Percentiles rank a stretch among this genome's conserved stretches.
phyloP scores from a whole-genome alignment of 2,888 invertebrate genomes.

The Carcina quercana region DNA sequence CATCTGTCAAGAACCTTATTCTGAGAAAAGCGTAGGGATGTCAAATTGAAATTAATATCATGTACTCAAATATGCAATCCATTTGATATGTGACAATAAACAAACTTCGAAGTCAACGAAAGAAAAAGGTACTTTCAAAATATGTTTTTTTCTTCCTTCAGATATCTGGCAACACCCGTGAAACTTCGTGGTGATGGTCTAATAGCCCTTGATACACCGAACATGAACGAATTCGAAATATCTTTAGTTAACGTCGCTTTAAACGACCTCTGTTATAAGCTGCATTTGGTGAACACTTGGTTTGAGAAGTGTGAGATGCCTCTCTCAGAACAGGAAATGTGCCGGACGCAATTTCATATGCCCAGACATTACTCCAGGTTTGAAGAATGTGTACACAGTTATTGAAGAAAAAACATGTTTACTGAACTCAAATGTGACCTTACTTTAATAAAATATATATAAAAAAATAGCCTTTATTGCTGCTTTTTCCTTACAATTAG shows the following conservation, averaged over 20 bases:
- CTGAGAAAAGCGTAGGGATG: too few relatives aligned
- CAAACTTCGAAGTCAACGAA: too few relatives aligned
- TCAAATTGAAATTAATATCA: too few relatives aligned
- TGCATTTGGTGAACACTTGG: conserved; percentile 41
- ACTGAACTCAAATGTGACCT: conserved; percentile 14
- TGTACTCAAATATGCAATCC: too few relatives aligned
- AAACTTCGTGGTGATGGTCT: conserved; percentile 63
- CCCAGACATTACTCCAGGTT: conserved; percentile 27
- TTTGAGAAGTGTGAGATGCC: conserved; percentile 38
- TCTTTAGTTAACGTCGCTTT: conserved; percentile 46
- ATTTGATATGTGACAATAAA: too few relatives aligned
- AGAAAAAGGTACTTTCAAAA: too few relatives aligned
- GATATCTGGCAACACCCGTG: conserved; percentile 55
- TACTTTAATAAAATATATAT: too few relatives aligned
- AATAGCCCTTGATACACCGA: conserved; percentile 62
- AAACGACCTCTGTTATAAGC: conserved; percentile 34
- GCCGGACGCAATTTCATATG: conserved; percentile 36
- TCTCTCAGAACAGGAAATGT: conserved; percentile 31
- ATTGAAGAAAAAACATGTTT: too few relatives aligned
- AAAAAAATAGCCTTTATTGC: too few relatives aligned
- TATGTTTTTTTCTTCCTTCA: conserved; percentile 54
- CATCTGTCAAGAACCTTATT: too few relatives aligned
- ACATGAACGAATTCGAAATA: conserved; percentile 54
- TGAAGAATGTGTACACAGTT: conserved; percentile 54
- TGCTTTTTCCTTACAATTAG: too few relatives aligned